A percentile compares a stretch with the other conserved stretches of the same genome.
Evolutionary conservation across 1,140 invertebrate species (phyloP).

Genomic region (Episyrphus balteatus): DNA sequence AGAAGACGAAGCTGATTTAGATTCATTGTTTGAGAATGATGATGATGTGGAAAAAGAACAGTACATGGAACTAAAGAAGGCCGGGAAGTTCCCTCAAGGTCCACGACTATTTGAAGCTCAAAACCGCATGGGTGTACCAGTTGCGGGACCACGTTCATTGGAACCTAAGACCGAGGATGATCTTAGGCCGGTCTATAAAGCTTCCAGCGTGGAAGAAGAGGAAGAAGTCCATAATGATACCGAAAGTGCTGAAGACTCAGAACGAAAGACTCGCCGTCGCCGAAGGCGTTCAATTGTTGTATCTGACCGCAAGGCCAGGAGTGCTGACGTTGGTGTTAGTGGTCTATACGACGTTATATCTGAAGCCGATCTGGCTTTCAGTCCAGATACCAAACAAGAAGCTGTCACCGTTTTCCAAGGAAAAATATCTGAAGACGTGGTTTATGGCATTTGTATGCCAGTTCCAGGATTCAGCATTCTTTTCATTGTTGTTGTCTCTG

Average conservation of each 20-base stretch:
- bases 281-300: constrained; percentile 53
- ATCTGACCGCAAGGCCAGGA: constrained; percentile 59
- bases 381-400: constrained; percentile 64
- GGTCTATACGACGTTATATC: constrained; percentile 86
- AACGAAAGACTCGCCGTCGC: constrained; percentile 19
- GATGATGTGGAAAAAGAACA: constrained; percentile 30
- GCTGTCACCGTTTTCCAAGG: constrained; percentile 79
- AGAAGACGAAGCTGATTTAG: constrained; percentile 27
- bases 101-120: constrained; percentile 55
- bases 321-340: constrained; percentile 74
- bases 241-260: constrained; percentile 8
- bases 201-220: constrained; percentile 17
- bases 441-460: constrained; percentile 85
- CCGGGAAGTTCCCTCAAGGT: constrained; percentile 71
- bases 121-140: constrained; percentile 38
- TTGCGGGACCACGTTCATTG: constrained; percentile 46
- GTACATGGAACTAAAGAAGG: constrained; percentile 32
- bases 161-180: constrained; percentile 16
- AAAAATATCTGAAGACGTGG: constrained; percentile 72
- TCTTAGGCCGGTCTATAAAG: constrained; percentile 22
- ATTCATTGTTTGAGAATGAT: constrained; percentile 28
- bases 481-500: constrained; percentile 75
- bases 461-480: constrained; percentile 77
- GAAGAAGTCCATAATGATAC: constrained; percentile 5
- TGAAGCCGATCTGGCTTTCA: constrained; percentile 83